These are phyloP conservation scores for Heteromurus nitidus DNA, from an alignment of 2,888 invertebrate genomes.

Conservation along the genomic window DNA sequence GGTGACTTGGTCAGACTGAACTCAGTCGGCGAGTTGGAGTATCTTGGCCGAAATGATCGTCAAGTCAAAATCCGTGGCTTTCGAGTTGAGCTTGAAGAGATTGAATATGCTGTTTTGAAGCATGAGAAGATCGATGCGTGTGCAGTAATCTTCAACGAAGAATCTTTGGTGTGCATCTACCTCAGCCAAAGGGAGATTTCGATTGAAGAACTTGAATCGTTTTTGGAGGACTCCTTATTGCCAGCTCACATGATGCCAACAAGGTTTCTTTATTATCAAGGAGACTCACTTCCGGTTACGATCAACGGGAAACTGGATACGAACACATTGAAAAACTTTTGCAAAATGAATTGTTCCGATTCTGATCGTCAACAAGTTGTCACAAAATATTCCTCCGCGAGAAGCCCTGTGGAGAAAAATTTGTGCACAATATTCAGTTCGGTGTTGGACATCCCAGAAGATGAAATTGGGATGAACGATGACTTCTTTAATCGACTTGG, in stretches of 20 bases:
- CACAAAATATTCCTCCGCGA: background rate
- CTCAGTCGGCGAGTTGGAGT: conserved; percentile 39
- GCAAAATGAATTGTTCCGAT: too few species aligned
- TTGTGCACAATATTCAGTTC: conserved; percentile 24
- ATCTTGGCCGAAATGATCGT: conserved; percentile 80
- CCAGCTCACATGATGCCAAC: too few species aligned
- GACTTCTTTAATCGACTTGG: conserved; percentile 51
- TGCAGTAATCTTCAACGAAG: background rate
- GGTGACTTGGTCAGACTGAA: conserved; percentile 33
- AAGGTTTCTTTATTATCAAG: too few species aligned
- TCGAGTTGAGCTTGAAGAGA: conserved; percentile 88
- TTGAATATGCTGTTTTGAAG: conserved; percentile 83
- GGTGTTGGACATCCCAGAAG: conserved; percentile 7
- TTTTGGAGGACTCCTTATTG: too few species aligned
- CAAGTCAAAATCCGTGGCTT: conserved; percentile 92
- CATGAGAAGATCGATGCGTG: conserved; percentile 81
- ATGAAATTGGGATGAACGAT: background rate
- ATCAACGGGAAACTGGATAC: too few species aligned
- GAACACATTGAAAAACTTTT: too few species aligned
- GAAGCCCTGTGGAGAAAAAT: background rate
- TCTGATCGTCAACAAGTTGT: too few species aligned
- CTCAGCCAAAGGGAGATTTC: background rate
- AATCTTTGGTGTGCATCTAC: background rate
- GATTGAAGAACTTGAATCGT: background rate
- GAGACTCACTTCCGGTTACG: too few species aligned